Evolutionary conservation across 2,888 invertebrate genomes (phyloP).

Genomic region (Eumerus sabulonum): DNA sequence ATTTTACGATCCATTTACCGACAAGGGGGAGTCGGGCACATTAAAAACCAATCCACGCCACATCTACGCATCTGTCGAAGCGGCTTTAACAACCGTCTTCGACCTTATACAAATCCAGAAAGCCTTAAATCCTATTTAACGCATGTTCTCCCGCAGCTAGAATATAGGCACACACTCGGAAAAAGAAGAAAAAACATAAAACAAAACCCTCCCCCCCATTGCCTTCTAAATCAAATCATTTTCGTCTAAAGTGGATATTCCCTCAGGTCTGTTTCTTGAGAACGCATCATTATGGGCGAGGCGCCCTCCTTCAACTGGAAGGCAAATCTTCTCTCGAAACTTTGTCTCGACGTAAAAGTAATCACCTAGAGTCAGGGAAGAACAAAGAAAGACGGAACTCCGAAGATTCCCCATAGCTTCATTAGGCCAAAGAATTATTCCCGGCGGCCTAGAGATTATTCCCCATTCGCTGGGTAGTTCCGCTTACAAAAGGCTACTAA

Average conservation of each 20-base stretch:
- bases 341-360: constrained; percentile 47
- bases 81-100: background rate
- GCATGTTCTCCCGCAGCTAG: background rate
- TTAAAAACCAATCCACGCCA: constrained; percentile 25
- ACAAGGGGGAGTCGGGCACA: constrained; percentile 2
- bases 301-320: too few species aligned
- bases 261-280: constrained; percentile 32
- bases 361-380: constrained; percentile 24
- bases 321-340: constrained; percentile 11
- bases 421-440: constrained; percentile 59
- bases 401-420: constrained; percentile 59
- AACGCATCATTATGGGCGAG: constrained; percentile 22
- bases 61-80: background rate
- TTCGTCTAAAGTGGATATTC: constrained; percentile 36
- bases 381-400: constrained; percentile 11
- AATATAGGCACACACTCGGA: background rate
- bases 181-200: too few species aligned
- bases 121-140: background rate
- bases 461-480: constrained; percentile 6
- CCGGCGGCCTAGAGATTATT: constrained; percentile 49
- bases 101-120: background rate
- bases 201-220: constrained; percentile 3
- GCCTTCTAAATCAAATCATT: constrained; percentile 55
- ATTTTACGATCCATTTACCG: constrained; percentile 1
- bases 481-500: constrained; percentile 9